Evolutionary conservation across 2,113 vertebrate genomes (phyloP).

Genomic region (Climacteris rufus): DNA sequence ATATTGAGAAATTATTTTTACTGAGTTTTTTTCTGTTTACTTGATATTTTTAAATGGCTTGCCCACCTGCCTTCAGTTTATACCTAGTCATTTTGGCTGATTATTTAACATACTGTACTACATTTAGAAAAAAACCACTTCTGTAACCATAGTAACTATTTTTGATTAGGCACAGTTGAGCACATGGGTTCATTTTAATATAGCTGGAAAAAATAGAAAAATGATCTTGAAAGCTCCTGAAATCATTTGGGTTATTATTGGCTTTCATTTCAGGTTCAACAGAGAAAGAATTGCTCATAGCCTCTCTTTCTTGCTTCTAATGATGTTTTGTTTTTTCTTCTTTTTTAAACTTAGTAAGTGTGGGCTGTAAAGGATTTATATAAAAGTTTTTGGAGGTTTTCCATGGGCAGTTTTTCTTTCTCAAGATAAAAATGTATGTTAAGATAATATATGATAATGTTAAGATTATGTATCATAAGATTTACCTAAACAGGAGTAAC

Average conservation of each 20-base stretch:
- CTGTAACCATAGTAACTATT: constrained; percentile 62
- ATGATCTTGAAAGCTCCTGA: constrained; percentile 1
- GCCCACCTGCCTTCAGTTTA: constrained; percentile 25
- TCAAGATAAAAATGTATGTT: background rate
- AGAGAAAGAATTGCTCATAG: background rate
- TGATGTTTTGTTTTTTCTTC: background rate
- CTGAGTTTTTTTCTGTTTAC: constrained; percentile 1
- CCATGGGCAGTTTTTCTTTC: background rate
- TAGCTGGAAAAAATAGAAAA: constrained; percentile 5
- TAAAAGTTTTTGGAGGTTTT: background rate
- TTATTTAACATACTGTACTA: constrained; percentile 59
- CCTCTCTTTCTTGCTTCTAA: background rate
- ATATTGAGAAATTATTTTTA: background rate
- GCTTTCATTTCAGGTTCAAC: constrained; percentile 34
- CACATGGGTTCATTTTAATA: constrained; percentile 33
- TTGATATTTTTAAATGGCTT: constrained; percentile 49
- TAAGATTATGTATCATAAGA: background rate
- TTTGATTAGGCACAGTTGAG: constrained; percentile 43
- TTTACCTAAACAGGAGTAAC: background rate
- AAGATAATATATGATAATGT: too few relatives aligned
- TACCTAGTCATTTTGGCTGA: constrained; percentile 42
- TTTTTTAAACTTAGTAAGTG: background rate
- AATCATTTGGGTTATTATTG: constrained; percentile 7
- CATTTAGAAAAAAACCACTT: constrained; percentile 27
- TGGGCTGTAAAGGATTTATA: background rate